A percentile compares a stretch with the other conserved stretches of the same genome.
Conservation (phyloP, 2,888 invertebrate species). For the Leuctra nigra region DNA sequence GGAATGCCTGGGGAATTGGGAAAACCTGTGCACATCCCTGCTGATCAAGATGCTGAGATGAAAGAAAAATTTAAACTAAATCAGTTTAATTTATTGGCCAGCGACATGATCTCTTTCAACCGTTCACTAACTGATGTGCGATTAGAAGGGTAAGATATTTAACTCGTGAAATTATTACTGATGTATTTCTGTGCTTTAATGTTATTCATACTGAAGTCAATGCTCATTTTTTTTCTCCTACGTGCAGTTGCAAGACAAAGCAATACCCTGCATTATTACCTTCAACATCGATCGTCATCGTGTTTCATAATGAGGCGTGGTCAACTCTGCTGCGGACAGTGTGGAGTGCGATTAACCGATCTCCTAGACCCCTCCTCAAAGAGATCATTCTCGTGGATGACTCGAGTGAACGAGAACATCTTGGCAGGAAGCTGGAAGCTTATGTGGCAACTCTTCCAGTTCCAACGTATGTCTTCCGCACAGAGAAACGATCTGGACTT, state of each 20-base stretch:
- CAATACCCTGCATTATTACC: constrained; percentile 71
- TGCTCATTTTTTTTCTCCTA: not conserved
- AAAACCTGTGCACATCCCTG: constrained; percentile 79
- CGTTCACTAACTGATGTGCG: constrained; percentile 91
- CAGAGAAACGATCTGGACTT: constrained; percentile 88
- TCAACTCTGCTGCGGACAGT: constrained; percentile 92
- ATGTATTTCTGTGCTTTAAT: no score
- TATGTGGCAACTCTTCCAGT: constrained; percentile 83
- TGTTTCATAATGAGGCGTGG: constrained; percentile 99
- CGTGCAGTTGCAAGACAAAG: constrained; percentile 73
- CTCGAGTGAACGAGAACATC: constrained; percentile 80
- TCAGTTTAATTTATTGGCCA: constrained; percentile 97
- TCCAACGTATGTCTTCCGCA: constrained; percentile 79
- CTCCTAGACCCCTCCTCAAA: constrained; percentile 65
- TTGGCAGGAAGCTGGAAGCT: constrained; percentile 81
- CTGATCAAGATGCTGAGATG: constrained; percentile 79
- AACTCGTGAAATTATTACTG: not conserved
- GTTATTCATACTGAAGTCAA: no score
- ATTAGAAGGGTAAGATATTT: constrained; percentile 70
- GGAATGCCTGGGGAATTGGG: constrained; percentile 89
- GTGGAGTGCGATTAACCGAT: constrained; percentile 86
- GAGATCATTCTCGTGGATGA: constrained; percentile 89
- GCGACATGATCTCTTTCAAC: constrained; percentile 95
- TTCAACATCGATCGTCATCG: constrained; percentile 86
- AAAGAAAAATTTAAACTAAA: constrained; percentile 96